Evolutionary conservation across 2,113 vertebrate species (phyloP), one percentile per base, ranked within the genome.

Genomic region (Paedocypris sp.): DNA sequence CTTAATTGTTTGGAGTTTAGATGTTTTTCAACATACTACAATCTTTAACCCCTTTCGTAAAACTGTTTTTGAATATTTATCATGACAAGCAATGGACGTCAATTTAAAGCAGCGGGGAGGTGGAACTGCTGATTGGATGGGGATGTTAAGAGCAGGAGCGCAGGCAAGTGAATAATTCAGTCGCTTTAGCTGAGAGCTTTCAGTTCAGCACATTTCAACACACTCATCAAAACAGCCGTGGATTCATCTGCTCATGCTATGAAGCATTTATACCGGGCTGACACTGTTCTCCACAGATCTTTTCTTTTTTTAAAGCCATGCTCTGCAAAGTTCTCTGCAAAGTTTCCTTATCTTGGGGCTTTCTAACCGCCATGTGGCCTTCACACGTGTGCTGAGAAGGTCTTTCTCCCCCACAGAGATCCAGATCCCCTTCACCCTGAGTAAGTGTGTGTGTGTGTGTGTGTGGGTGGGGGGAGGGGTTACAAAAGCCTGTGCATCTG

Each of bases 271-370:
- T 62, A 3, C 26, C 33, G n/a, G n/a, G 26, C 28, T 29, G 23
- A 38, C 15, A 46, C 5, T 38, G n/a, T 3, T 18, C 15, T 58
- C 41, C 16, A 25, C 23, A 46, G 11, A 29, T 56, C 35, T 61
- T 41, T 46, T 62, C 62, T 32, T 57, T 19, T 43, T 50, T 16
- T 41, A 52, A 62, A 41, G 32, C 38, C 11, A 20, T 16, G 6
- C 23, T n/a, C 16, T 11, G 26, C 4, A 10, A 19, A 32, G 22
- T 53, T 36, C n/a, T 20, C 32, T 35, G 39, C 8, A 4, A 16
- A 51, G 48, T 4, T 51, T n/a, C n/a, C 10, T 20, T 35, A 35
- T 19, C 20, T 11, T 35, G 29, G 33, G 11, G 28, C 11, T 2
- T 50, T 9, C 51, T 22, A 54, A 13, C 2, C 26, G 18, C 20